Evolutionary conservation across 1,140 invertebrate genomes (phyloP), one percentile per base, ranked within the genome.

Genomic region (Habropoda laboriosa): DNA sequence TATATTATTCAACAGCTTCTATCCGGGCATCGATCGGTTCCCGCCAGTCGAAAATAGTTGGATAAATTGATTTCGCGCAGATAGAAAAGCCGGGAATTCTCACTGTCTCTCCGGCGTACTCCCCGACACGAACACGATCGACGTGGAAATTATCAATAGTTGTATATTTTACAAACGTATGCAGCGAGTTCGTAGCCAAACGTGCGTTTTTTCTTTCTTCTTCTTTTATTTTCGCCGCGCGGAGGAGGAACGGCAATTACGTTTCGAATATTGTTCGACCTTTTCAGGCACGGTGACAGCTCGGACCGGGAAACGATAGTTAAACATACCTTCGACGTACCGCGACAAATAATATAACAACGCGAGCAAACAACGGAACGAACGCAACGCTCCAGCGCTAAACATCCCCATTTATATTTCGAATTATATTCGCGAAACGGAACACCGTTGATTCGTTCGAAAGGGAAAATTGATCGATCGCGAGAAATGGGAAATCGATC

Each of bases 381-480:
- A 51, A 21, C 51, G 53, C 42, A 70, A n/a, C n/a, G n/a, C 42
- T 81, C 53, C 45, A 27, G 72, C 30, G 70, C 58, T 68, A 82
- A 83, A 83, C 57, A 67, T 67, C 68, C 42, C 74, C 27, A 45
- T 74, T 49, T 74, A 55, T 53, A 79, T 79, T 30, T 70, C 24
- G 40, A 83, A 74, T 83, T 61, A 63, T 82, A 78, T 79, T 51
- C 12, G 0, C 21, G 27, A 5, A 32, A 32, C 24, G 2, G 24
- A 13, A 32, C 4, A 7, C 35, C 27, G 53, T 8, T 35, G 10
- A 27, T 2, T 6, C 13, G 27, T 12, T 32, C 53, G 40, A 0
- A 13, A 3, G 13, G 8, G 40, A 12, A 49, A 61, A 61, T 61
- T 49, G 42, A 58, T 49, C 40, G 42, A 49, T 3, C 40, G 10